Base-by-base conservation (phyloP, 2,888 invertebrate species). In the Phyto melanocephala region DNA sequence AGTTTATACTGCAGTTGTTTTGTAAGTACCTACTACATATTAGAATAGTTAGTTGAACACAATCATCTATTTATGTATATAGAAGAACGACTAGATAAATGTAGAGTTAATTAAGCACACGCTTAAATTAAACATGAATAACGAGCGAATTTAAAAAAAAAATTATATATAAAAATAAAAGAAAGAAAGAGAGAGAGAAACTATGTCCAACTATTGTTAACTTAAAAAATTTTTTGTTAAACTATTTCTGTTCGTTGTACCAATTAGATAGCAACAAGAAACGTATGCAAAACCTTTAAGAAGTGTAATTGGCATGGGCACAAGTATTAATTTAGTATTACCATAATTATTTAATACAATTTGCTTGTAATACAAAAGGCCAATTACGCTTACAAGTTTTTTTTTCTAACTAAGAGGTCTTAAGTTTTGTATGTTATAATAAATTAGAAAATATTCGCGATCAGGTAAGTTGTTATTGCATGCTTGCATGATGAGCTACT, bases 21-120 rank as follows among this genome's bases (percentile, higher is more conserved):
- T 40, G 24, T 28, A 60, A 68, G 40, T 68, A 67, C 47, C n/a
- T 35, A n/a, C 28, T 37, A 58, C 15, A 37, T 22, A 37, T 28
- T 28, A 5, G 6, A 28, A 13, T 40, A 77, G 68, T 68, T 68
- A 60, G 37, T 33, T 60, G 17, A 77, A 52, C 50, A 68, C n/a
- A n/a, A 56, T 11, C 56, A 75, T 63, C 33, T 24, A n/a, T n/a
- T n/a, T n/a, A n/a, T n/a, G n/a, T n/a, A 54, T 63, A 65, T 45
- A 50, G 13, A 40, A 54, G 52, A 50, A 50, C 50, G 20, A 68
- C 68, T 65, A 63, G 63, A 70, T 58, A 71, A 75, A 70, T 81
- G 81, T 58, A 65, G 74, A 81, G 78, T 78, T 81, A 78, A 81
- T 81, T 81, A 81, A 65, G 74, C 68, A 65, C 56, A 70, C 13